A percentile compares a stretch with the other conserved stretches of the same genome.
phyloP scores from a whole-genome alignment of 2,888 invertebrate genomes.

The Halictus quadricinctus region DNA sequence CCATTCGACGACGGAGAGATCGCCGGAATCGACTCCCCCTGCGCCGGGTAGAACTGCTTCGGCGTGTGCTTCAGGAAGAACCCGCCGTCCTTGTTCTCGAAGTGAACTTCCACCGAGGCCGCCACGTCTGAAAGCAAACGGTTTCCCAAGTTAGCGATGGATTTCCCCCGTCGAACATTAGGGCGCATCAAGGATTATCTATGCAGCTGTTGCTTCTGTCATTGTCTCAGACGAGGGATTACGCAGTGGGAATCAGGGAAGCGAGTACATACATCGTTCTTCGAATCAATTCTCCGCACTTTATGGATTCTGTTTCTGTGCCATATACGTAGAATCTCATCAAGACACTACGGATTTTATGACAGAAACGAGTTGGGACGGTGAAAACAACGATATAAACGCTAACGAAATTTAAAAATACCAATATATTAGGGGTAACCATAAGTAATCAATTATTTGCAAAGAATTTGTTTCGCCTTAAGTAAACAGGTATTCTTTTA shows the following conservation, averaged over 20 bases:
- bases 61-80: constrained; percentile 94
- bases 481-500: too few relatives aligned
- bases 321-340: background rate
- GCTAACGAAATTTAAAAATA: too few relatives aligned
- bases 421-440: too few relatives aligned
- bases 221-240: background rate
- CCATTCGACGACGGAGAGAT: constrained; percentile 53
- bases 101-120: constrained; percentile 92
- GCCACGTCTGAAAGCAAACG: constrained; percentile 86
- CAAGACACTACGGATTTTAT: background rate
- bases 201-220: background rate
- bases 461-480: too few relatives aligned
- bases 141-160: background rate
- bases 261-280: background rate
- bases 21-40: constrained; percentile 71
- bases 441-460: too few relatives aligned
- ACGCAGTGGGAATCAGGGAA: background rate
- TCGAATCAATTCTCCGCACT: background rate
- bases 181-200: background rate
- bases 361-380: too few relatives aligned
- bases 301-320: background rate
- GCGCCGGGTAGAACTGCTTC: constrained; percentile 85
- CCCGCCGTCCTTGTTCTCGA: constrained; percentile 95
- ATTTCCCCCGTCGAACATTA: background rate
- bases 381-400: too few relatives aligned